A percentile compares a stretch with the other conserved stretches of the same genome.
Conservation (phyloP, 2,113 vertebrate species). For the Cyanoramphus novaezelandiae region DNA sequence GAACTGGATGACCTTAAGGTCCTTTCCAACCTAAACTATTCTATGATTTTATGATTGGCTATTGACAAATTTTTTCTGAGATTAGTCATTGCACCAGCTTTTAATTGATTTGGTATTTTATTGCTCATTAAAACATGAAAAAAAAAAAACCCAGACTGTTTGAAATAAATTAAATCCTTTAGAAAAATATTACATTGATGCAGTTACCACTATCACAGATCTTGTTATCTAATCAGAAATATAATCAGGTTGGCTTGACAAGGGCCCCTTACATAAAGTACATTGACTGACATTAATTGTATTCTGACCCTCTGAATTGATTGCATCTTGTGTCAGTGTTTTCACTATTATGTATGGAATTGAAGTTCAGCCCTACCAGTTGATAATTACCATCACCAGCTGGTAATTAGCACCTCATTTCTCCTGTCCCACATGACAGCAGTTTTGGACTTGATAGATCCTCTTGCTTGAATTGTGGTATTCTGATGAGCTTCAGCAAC, state of each 20-base stretch:
- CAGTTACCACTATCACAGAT: not conserved
- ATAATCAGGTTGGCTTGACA: not conserved
- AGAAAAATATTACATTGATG: not conserved
- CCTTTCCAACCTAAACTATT: not conserved
- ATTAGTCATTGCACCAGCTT: not conserved
- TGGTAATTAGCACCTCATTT: not conserved
- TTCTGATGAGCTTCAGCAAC: not conserved
- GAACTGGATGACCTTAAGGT: not conserved
- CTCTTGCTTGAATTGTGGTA: not conserved
- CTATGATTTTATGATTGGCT: not conserved
- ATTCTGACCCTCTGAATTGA: not conserved
- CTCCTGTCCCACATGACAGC: not conserved
- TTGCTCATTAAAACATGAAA: not conserved
- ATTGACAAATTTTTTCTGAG: not conserved
- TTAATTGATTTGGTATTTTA: not conserved
- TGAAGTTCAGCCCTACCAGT: not conserved
- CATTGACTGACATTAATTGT: slow-evolving; percentile 10
- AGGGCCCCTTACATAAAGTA: not conserved
- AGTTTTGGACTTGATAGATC: not conserved
- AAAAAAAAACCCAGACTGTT: not conserved
- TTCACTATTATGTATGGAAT: not conserved
- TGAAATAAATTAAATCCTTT: not conserved
- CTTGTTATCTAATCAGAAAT: not conserved
- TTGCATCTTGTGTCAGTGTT: not conserved
- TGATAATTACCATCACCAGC: not conserved